Base-by-base conservation (phyloP, 2,797 vertebrate species). In the Tamandua tetradactyla region DNA sequence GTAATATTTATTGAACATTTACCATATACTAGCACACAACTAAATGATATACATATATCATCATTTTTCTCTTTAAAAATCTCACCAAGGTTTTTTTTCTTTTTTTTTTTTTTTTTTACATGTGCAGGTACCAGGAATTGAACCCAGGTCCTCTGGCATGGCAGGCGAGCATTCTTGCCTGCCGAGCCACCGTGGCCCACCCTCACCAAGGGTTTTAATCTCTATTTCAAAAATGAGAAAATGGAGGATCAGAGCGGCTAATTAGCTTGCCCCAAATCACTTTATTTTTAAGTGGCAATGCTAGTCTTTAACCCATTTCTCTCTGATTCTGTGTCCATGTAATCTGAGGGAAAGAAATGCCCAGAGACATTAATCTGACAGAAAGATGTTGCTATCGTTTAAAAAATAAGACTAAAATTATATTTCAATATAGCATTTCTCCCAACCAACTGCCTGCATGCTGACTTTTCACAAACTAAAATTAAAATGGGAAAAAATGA, bases 401-500 rank as follows among this genome's bases (percentile, higher is more conserved):
- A 30, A 87, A 89, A 91, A 81, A 40, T 37, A 20, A 79, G 8
- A 35, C 8, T 72, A 91, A 94, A 95, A 74, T 71, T 1, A 52
- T 82, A 64, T 66, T 94, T 86, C 35, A 75, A 42, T 79, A 17
- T 22, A 90, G n/a, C 23, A 83, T 62, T 91, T 82, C 86, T 40
- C 35, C 30, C 44, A 71, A 40, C 27, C 32, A 64, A 84, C 62
- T 11, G 5, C 62, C 61, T 81, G 11, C 62, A 74, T 40, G 23
- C 72, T 95, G 30, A 83, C 37, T 90, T 83, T 88, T 82, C 18
- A 52, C 22, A 82, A 87, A 18, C 69, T 69, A 94, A 91, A 85
- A 61, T 81, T 57, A 32, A 90, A 85, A 23, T 47, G 3, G 23
- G 23, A 10, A 30, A 37, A 66, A 78, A n/a, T 13, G 11, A 82